These are phyloP conservation scores for Aphelenchoides besseyi DNA, from an alignment of 1,140 invertebrate genomes.

Conservation along the genomic window DNA sequence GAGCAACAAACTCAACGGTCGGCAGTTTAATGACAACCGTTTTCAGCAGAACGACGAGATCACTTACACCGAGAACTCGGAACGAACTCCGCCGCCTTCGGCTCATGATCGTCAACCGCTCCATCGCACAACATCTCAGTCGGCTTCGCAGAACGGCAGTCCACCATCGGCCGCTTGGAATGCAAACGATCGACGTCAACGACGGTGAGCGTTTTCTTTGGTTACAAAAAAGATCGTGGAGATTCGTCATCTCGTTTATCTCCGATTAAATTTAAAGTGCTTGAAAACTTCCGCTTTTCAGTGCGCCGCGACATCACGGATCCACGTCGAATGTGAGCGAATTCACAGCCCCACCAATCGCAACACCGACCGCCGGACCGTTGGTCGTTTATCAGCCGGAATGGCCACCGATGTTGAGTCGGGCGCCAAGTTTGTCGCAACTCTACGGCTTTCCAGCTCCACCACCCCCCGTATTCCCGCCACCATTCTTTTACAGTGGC, in stretches of 20 bases:
- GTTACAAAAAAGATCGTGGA: too few species aligned
- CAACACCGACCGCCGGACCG: neutral
- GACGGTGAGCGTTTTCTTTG: neutral
- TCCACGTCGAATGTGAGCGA: neutral
- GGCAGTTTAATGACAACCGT: neutral
- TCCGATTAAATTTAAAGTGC: too few species aligned
- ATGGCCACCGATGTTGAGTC: conserved; percentile 3
- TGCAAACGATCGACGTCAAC: neutral
- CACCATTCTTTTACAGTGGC: neutral
- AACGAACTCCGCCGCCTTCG: neutral
- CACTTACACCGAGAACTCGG: neutral
- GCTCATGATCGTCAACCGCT: conserved; percentile 4
- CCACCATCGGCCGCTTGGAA: neutral
- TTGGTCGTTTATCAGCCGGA: neutral
- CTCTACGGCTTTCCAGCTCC: neutral
- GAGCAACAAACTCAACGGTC: too few species aligned
- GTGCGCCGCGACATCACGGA: neutral
- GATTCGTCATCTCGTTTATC: too few species aligned
- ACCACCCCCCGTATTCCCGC: neutral
- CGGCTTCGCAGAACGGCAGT: conserved; percentile 11
- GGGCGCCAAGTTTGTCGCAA: neutral
- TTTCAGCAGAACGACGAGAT: conserved; percentile 13
- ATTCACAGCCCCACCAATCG: neutral
- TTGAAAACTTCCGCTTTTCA: neutral
- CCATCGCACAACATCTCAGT: neutral